phyloP scores from a whole-genome alignment of 2,888 invertebrate species.

The Laspeyria flexula region DNA sequence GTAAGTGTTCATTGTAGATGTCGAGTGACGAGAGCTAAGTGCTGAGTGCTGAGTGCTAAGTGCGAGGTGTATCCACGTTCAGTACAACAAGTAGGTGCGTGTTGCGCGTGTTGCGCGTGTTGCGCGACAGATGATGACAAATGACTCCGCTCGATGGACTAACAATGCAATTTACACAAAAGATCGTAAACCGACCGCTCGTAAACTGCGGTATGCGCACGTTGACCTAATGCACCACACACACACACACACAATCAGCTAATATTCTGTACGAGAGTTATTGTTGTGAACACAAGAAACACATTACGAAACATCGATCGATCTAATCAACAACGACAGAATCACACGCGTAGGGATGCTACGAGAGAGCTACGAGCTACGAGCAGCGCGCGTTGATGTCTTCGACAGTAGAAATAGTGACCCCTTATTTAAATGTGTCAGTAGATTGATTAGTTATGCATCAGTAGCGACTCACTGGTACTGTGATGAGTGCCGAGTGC shows the following conservation, averaged over 20 bases:
- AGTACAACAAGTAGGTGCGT: too few species aligned
- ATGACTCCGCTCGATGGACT: background rate
- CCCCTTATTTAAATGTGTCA: background rate
- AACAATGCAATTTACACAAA: constrained; percentile 4
- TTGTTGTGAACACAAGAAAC: background rate
- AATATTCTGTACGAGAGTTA: background rate
- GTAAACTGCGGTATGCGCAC: background rate
- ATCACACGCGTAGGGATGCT: background rate
- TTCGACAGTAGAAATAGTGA: background rate
- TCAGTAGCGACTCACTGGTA: too few species aligned
- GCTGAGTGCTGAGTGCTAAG: too few species aligned
- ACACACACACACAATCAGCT: background rate
- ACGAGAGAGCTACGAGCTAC: constrained; percentile 2
- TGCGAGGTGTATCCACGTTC: too few species aligned
- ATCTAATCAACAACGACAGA: background rate
- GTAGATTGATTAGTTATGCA: background rate
- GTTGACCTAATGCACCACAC: constrained; percentile 1
- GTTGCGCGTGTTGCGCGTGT: too few species aligned
- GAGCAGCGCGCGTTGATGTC: constrained; percentile 12
- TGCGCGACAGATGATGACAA: too few species aligned
- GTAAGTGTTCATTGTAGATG: too few species aligned
- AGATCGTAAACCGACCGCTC: constrained; percentile 2
- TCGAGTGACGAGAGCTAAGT: too few species aligned
- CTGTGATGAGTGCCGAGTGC: too few species aligned
- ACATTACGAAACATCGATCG: background rate